Base-by-base conservation (phyloP, 2,113 vertebrate species). In the Gadus macrocephalus region DNA sequence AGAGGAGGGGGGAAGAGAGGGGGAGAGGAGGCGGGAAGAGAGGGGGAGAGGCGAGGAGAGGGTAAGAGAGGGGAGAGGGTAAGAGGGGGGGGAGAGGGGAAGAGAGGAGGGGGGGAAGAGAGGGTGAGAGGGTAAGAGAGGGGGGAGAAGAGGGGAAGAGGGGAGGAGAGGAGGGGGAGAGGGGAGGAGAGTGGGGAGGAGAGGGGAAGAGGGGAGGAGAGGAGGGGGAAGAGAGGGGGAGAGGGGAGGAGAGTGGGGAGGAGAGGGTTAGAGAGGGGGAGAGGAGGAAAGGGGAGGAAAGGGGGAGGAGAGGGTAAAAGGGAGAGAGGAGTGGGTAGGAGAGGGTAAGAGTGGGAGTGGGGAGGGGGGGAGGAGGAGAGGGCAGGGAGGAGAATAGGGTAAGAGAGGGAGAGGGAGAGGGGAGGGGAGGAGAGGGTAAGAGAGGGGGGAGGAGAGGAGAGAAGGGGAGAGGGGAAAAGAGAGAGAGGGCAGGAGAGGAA, bases 401-500 rank as follows among this genome's bases (percentile, higher is more conserved):
- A 27, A 35, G 28, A 20, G 38, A 17, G 31, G 7, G 53, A 20
- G 17, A 31, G 28, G 5, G 28, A 31, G 28, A 31, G 31, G 31
- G 6, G 31, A 35, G 53, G 5, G 7, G 15, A 27, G 16, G 2
- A 5, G 55, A 28, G 27, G 17, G 63, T 7, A 17, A 35, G 53
- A 49, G 58, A n/a, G 16, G 62, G 31, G 61, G 28, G 31, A 53
- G 27, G 27, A 16, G 11, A 28, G 74, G n/a, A n/a, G 55, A 28
- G 42, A 28, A 35, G 42, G 20, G 67, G 28, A 67, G 61, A 28
- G 71, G 69, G 58, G 20, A 20, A 74, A 42, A 70, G 67, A 53
- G 71, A 66, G 73, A 62, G 53, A 28, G 71, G 69, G 53, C 20
- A 35, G 59, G 68, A 74, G 59, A 74, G 71, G 22, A 42, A 69